Base-by-base conservation (phyloP, 2,888 invertebrate genomes). In the Hedychridium roseum region DNA sequence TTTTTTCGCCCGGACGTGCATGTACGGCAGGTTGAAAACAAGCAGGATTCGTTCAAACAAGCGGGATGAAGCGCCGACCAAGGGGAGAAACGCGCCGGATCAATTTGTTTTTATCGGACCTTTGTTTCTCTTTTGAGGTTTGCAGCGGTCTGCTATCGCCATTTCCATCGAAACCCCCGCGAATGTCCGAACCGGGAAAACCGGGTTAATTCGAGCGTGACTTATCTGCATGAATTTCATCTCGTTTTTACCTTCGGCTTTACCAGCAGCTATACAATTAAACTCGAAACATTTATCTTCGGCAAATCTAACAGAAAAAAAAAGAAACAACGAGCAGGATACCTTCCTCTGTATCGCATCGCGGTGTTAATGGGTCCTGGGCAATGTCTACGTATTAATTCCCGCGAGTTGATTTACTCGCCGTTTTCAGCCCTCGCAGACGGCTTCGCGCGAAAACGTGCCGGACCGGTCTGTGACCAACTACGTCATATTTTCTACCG, bases 141-240 rank as follows among this genome's bases (percentile, higher is more conserved):
- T 46, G 42, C 39, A 38, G 27, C 26, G 14, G 17, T 44, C 11
- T 37, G 37, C 35, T 32, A 20, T 26, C 32, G 30, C 36, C 38
- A 23, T 31, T 30, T 18, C 43, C 23, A 9, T 23, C 23, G n/a
- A 30, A 31, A 20, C 37, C 21, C 26, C 50, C 35, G 27, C 42
- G 28, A 39, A 21, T 27, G 50, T n/a, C 44, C 49, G 53, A 35
- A 46, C 46, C 54, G 36, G 53, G 52, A 44, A 50, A 56, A 60
- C 54, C 54, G 56, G 50, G 60, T 62, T 66, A 68, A 68, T 68
- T 68, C 67, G 58, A 68, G 56, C 62, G 61, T 64, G 62, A 66
- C 67, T n/a, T 68, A 66, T 68, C 68, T 60, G 43, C 54, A 54
- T 56, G 54, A 68, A 68, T 66, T 63, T 59, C 49, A 49, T 50